These are phyloP conservation scores for Ailurus styani DNA, from an alignment of 2,113 vertebrate genomes.

Conservation along the genomic window DNA sequence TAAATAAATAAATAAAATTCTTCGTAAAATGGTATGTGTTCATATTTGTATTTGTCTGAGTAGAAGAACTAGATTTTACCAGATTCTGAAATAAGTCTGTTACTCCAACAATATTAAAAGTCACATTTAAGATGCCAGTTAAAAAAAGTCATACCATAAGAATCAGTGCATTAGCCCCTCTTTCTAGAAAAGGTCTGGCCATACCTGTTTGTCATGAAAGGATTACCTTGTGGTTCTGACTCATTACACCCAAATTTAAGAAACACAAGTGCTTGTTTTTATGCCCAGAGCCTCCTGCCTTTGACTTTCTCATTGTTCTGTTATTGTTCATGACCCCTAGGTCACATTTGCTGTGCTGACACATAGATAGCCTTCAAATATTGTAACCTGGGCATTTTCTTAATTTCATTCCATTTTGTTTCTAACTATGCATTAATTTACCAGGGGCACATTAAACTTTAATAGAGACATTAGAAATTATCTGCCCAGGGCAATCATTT, in stretches of 20 bases:
- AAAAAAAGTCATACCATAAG: background rate
- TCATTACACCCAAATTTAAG: background rate
- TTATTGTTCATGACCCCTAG: background rate
- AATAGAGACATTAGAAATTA: background rate
- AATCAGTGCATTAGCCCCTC: background rate
- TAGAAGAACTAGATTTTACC: background rate
- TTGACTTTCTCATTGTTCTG: background rate
- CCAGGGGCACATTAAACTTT: background rate
- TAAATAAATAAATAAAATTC: too few species aligned
- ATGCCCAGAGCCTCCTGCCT: background rate
- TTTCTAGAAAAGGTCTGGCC: background rate
- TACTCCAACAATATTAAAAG: background rate
- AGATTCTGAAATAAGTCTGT: background rate
- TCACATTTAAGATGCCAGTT: background rate
- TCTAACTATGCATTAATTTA: background rate
- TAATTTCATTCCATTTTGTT: background rate
- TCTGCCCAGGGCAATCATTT: background rate
- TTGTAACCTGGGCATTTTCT: background rate
- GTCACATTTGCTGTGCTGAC: background rate
- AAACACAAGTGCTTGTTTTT: background rate
- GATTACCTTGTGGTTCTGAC: constrained; percentile 8
- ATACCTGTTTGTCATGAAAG: background rate
- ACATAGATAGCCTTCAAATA: background rate
- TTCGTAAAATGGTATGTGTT: background rate
- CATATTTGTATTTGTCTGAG: background rate